phyloP scores from a whole-genome alignment of 2,113 vertebrate genomes.

The Osmerus eperlanus region DNA sequence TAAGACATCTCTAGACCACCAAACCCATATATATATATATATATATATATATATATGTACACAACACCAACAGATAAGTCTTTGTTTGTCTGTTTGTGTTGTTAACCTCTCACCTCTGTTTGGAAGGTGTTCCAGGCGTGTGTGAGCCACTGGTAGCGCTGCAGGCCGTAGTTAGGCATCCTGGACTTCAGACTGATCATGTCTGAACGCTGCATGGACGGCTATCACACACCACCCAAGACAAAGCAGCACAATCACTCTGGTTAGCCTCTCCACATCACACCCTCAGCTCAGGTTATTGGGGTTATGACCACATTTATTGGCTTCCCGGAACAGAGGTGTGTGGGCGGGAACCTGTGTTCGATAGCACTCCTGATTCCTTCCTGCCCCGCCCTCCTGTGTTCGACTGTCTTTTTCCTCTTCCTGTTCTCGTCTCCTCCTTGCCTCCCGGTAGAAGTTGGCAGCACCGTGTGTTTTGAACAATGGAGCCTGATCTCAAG shows the following conservation, averaged over 20 bases:
- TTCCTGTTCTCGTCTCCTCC: too few species aligned
- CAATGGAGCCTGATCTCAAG: not conserved
- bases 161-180: conserved; percentile 91
- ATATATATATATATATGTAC: too few species aligned
- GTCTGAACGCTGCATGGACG: conserved; percentile 89
- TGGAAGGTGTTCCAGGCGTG: conserved; percentile 98
- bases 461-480: not conserved
- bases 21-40: too few species aligned
- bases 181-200: conserved; percentile 95
- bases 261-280: too few species aligned
- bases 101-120: conserved; percentile 78
- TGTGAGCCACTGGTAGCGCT: conserved; percentile 92
- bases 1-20: not conserved
- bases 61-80: not conserved
- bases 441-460: not conserved
- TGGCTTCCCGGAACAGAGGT: too few species aligned
- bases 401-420: not conserved
- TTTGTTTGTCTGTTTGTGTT: not conserved
- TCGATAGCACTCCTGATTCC: too few species aligned
- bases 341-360: too few species aligned
- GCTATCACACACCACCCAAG: conserved; percentile 67
- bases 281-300: too few species aligned
- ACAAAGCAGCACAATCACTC: conserved; percentile 1
- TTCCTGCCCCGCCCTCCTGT: not conserved
- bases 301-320: too few species aligned